Evolutionary conservation across 92 coral and sea anemone species (phyloP), one percentile per base, ranked within the genome.

Genomic region (Siderastrea radians): DNA sequence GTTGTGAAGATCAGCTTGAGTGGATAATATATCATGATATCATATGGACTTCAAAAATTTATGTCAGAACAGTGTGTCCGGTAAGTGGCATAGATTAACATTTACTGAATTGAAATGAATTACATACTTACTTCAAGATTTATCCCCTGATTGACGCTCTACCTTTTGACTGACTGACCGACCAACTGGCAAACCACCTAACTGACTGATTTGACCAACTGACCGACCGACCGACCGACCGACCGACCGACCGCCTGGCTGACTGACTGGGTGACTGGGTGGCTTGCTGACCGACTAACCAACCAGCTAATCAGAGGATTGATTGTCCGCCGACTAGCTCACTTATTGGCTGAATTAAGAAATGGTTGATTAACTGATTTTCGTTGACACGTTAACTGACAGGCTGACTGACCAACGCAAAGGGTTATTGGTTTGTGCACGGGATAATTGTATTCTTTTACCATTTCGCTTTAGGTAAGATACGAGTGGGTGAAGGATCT

Each of bases 11-110:
- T 74, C 87, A 95, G 69, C 81, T 96, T 14, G 98, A 96, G 82
- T 96, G 99, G 99, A 91, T 96, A n/a, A 89, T 96, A 59, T 96
- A 87, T 83, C 96, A 96, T 78, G 99, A 95, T 64, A 89, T 96
- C 48, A 94, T 95, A 16, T 96, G 99, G 98, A 96, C 99, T 9
- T 96, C 99, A 53, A 96, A 96, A 92, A 96, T 96, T 68, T 96
- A 93, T 48, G 92, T 95, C n/a, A 92, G 96, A 78, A 96, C 99
- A 17, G 91, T 96, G 9, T 96, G 98, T 83, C 96, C 98, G 68
- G 99, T 96, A 82, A 55, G 99, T 90, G 17, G 43, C 17, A 53
- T 26, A 26, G 38, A 26, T 26, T 26, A 26, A 26, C 38, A 26
- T 26, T 26, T 26, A 26, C 48, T 3, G 5, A n/a, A 53, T 9